Conservation (phyloP, 2,113 vertebrate species). For the Syngnathus scovelli region DNA sequence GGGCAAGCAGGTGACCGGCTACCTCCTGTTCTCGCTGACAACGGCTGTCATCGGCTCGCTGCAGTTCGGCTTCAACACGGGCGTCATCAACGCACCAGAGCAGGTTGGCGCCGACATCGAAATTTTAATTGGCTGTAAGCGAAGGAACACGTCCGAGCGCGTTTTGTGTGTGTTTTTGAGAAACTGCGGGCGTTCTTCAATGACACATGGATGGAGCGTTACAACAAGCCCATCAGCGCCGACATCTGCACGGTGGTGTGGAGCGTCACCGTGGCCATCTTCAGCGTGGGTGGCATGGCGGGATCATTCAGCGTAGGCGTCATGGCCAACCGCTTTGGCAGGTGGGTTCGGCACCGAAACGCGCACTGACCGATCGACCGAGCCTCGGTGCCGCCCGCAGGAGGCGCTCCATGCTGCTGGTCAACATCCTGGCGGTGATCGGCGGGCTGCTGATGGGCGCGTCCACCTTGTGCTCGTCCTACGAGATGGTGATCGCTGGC, state of each 20-base stretch:
- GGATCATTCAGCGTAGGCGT: constrained; percentile 92
- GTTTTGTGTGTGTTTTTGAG: constrained; percentile 52
- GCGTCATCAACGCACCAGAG: constrained; percentile 93
- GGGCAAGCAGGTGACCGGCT: constrained; percentile 69
- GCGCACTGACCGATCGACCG: too few relatives aligned
- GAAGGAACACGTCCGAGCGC: background rate
- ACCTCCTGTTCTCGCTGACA: constrained; percentile 76
- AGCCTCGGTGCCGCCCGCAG: constrained; percentile 53
- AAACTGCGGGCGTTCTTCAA: constrained; percentile 85
- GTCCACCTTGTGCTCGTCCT: constrained; percentile 74
- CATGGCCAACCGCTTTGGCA: constrained; percentile 87
- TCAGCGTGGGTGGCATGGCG: constrained; percentile 91
- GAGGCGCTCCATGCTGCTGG: constrained; percentile 88
- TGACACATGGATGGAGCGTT: constrained; percentile 69
- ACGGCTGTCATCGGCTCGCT: constrained; percentile 85
- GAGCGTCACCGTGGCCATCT: constrained; percentile 89
- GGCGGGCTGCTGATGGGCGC: constrained; percentile 87
- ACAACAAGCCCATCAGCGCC: constrained; percentile 15
- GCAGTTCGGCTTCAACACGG: constrained; percentile 93
- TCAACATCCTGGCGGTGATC: constrained; percentile 77
- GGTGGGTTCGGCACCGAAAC: constrained; percentile 60
- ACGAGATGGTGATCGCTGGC: constrained; percentile 89
- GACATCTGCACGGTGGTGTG: constrained; percentile 79
- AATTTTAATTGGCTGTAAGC: too few relatives aligned
- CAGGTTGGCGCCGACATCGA: constrained; percentile 54